Conservation (phyloP, 2,113 vertebrate species). For the Emydura subglobosa region DNA sequence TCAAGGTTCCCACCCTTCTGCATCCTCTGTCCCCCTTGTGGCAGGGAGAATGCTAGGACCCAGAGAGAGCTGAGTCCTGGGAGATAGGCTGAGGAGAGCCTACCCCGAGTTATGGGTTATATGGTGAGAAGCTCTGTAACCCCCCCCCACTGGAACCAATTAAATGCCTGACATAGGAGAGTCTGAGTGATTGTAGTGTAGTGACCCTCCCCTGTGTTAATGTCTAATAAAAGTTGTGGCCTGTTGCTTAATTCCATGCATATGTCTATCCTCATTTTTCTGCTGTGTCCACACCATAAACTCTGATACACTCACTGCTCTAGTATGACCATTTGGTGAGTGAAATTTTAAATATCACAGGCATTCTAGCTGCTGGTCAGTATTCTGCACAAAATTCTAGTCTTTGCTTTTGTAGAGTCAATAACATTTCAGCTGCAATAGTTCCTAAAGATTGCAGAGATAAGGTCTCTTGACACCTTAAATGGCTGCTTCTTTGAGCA, state of each 20-base stretch:
- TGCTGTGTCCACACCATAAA: neutral
- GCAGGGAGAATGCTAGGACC: neutral
- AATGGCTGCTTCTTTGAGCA: too few species aligned
- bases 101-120: neutral
- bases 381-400: neutral
- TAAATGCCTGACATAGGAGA: neutral
- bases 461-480: too few species aligned
- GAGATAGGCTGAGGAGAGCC: neutral
- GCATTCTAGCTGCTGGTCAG: slow-evolving; percentile 6
- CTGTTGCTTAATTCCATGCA: neutral
- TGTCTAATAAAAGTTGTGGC: neutral
- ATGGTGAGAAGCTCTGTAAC: neutral
- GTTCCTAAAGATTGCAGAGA: neutral
- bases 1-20: too few species aligned
- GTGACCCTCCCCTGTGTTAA: neutral
- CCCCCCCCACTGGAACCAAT: neutral
- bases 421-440: neutral
- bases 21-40: neutral
- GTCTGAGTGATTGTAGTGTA: neutral
- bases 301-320: neutral
- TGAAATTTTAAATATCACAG: slow-evolving; percentile 33
- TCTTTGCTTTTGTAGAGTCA: neutral
- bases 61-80: neutral
- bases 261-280: neutral
- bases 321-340: slow-evolving; percentile 34